A percentile compares a stretch with the other conserved stretches of the same genome.
Evolutionary conservation across 1,140 invertebrate species (phyloP).

Genomic region (Aphis gossypii): DNA sequence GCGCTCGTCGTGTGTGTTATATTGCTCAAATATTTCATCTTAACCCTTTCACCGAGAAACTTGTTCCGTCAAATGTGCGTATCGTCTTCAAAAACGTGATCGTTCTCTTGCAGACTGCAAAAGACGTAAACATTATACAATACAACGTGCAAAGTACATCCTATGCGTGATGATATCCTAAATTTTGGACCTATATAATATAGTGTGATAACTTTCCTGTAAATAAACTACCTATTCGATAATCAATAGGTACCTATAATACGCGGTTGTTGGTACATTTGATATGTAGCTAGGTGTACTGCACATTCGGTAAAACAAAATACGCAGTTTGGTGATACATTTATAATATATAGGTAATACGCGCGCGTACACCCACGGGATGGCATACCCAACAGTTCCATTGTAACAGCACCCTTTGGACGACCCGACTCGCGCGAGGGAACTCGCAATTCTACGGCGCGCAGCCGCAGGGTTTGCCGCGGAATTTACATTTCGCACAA

Average conservation of each 20-base stretch:
- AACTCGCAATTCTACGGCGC: not conserved
- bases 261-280: too few species aligned
- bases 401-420: not conserved
- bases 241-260: too few species aligned
- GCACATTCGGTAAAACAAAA: not conserved
- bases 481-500: slow-evolving; percentile 22
- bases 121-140: not conserved
- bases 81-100: not conserved
- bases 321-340: not conserved
- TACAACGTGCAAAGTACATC: not conserved
- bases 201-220: too few species aligned
- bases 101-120: not conserved
- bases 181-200: not conserved
- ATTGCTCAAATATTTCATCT: slow-evolving; percentile 11
- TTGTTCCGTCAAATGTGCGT: not conserved
- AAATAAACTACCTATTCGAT: too few species aligned
- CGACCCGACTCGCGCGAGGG: not conserved
- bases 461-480: not conserved
- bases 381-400: not conserved
- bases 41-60: not conserved
- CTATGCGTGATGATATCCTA: not conserved
- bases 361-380: not conserved
- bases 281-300: too few species aligned
- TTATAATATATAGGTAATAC: too few species aligned
- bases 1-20: slow-evolving; percentile 37